Percentiles rank a stretch among this genome's conserved stretches.
Evolutionary conservation across 2,888 invertebrate species (phyloP).

Genomic region (Mythimna impura): DNA sequence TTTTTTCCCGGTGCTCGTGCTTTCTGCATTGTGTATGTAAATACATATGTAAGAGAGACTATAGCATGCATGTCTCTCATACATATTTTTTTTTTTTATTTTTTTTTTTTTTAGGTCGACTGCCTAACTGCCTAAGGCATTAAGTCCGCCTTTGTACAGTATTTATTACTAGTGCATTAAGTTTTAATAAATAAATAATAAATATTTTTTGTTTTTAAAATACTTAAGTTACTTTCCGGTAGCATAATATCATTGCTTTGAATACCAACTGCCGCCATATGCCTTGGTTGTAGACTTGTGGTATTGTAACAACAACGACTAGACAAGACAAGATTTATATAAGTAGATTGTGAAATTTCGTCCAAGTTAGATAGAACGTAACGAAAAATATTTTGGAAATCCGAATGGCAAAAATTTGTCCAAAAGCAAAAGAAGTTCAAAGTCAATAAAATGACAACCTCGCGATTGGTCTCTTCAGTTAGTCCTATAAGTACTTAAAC

Average conservation of each 20-base stretch:
- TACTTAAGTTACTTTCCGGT: not conserved
- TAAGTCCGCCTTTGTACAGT: no score
- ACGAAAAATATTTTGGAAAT: not conserved
- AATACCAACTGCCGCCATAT: not conserved
- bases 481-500: not conserved
- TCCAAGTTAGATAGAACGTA: not conserved
- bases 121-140: no score
- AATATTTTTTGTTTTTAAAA: constrained; percentile 16
- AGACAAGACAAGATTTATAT: not conserved
- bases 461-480: not conserved
- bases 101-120: no score
- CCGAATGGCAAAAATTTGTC: not conserved
- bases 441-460: not conserved
- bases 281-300: not conserved
- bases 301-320: not conserved
- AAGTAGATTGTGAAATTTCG: no score
- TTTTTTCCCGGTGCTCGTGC: constrained; percentile 12
- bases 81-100: constrained; percentile 12
- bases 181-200: no score
- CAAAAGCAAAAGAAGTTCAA: not conserved
- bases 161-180: no score
- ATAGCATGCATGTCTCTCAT: not conserved
- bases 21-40: constrained; percentile 6
- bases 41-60: no score
- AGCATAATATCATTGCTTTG: not conserved